Base-by-base conservation (phyloP, 2,888 invertebrate species). In the Pyrgus malvae region DNA sequence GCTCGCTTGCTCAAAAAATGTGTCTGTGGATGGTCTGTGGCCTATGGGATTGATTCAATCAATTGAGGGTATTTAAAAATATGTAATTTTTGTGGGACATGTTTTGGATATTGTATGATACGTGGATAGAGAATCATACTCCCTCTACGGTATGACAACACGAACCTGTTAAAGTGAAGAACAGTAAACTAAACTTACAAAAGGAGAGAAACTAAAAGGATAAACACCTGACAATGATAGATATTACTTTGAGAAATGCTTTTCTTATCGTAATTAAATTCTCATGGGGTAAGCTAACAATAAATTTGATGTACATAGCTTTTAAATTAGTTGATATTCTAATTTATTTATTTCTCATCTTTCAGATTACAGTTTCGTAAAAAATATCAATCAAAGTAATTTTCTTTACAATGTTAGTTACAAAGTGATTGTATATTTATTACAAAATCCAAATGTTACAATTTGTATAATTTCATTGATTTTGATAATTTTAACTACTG, bases 241-340 rank as follows among this genome's bases (percentile, higher is more conserved):
- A 83, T 70, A 68, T 80, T 8, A 81, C 75, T 59, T 66, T 79
- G 37, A 68, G 74, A 55, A 82, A 80, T 58, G 77, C 78, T 7
- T 80, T 85, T 68, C 27, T 57, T 23, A 51, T 77, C 9, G 66
- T 68, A 14, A 42, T 81, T 2, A 77, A 66, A 63, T 44, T 71
- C 9, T 64, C 79, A 11, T 66, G 69, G 55, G 57, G 85, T 85
- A 74, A 66, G 77, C 17, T 37, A 2, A 9, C 54, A 19, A 8
- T 31, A 4, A 37, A 35, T 11, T n/a, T 44, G 1, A 21, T 45
- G 12, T 11, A 25, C 3, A 17, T n/a, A 37, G 8, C 4, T 23
- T 37, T 12, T 16, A 5, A 14, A 35, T 2, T 5, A 8, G 2
- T 16, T 37, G 8, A 4, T n/a, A 9, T 1, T 17, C 3, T 16